Evolutionary conservation across 2,888 invertebrate species (phyloP).

Genomic region (Napeogenes inachia): DNA sequence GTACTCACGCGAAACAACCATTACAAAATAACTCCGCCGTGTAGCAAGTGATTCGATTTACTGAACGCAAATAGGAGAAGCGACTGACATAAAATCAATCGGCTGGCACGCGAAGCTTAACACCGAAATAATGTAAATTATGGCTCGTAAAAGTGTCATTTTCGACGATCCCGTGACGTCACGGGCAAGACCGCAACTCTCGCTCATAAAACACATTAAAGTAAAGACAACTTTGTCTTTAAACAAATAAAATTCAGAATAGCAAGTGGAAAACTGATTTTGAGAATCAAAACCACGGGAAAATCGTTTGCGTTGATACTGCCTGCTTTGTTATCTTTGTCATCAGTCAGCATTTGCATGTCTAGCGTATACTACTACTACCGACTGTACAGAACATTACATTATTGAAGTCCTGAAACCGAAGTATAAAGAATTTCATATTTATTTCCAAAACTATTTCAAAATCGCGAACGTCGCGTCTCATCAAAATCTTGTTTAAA

Average conservation of each 20-base stretch:
- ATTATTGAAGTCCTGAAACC: slow-evolving; percentile 32
- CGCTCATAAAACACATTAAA: slow-evolving; percentile 19
- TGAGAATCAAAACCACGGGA: slow-evolving; percentile 41
- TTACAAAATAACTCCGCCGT: slow-evolving; percentile 69
- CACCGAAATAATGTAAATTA: slow-evolving; percentile 76
- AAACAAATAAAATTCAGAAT: slow-evolving; percentile 38
- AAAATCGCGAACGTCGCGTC: slow-evolving; percentile 49
- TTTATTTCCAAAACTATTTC: slow-evolving; percentile 17
- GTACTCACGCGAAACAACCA: slow-evolving; percentile 66
- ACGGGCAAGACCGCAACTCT: slow-evolving; percentile 34
- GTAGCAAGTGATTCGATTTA: slow-evolving; percentile 73
- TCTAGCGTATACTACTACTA: slow-evolving; percentile 30
- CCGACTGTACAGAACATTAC: slow-evolving; percentile 18
- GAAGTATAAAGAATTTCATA: slow-evolving; percentile 2
- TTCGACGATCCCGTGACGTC: slow-evolving; percentile 74
- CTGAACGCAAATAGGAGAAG: slow-evolving; percentile 70
- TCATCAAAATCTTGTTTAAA: slow-evolving; percentile 68
- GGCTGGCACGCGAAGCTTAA: slow-evolving; percentile 72
- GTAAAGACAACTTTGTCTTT: slow-evolving; percentile 41
- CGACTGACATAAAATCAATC: slow-evolving; percentile 75
- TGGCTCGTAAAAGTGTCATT: slow-evolving; percentile 76
- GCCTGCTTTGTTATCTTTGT: slow-evolving; percentile 62
- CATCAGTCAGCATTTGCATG: slow-evolving; percentile 59
- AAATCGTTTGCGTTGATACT: slow-evolving; percentile 58
- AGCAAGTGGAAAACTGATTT: slow-evolving; percentile 24